phyloP scores from a whole-genome alignment of 35 echinoderm and acorn worm genomes.

The Lytechinus variegatus region DNA sequence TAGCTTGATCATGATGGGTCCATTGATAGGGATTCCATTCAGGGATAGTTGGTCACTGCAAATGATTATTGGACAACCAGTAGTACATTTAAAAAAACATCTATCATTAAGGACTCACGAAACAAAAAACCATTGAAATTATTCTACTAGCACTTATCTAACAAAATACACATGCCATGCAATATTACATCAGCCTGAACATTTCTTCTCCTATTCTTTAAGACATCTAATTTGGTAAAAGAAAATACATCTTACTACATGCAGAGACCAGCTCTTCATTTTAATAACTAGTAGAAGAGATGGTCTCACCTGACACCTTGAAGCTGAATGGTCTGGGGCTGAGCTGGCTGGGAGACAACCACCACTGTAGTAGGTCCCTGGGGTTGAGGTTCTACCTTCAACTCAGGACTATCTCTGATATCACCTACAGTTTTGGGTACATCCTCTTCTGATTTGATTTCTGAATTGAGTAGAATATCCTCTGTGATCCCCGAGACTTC shows the following conservation, averaged over 20 bases:
- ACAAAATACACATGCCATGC: background rate
- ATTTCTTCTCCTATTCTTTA: too few relatives aligned
- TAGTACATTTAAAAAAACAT: background rate
- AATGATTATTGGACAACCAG: background rate
- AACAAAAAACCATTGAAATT: background rate
- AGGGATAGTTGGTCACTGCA: conserved; percentile 57
- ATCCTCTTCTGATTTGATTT: background rate
- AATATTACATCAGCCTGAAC: too few relatives aligned
- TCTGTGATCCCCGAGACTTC: background rate
- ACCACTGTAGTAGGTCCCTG: conserved; percentile 37
- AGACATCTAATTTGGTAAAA: too few relatives aligned
- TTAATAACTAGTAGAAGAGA: background rate
- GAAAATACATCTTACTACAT: background rate
- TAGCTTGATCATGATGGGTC: conserved; percentile 76
- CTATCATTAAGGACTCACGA: background rate
- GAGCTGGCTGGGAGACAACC: background rate
- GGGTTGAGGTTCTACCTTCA: background rate
- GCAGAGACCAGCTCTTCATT: background rate
- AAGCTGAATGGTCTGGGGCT: background rate
- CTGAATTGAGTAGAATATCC: background rate
- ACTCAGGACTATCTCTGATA: conserved; percentile 5
- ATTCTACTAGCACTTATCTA: background rate
- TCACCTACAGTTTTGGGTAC: conserved; percentile 7
- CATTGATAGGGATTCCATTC: conserved; percentile 70
- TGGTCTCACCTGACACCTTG: background rate